These are phyloP conservation scores for Opisthocomus hoazin DNA, from an alignment of 2,113 vertebrate genomes.

Conservation along the genomic window DNA sequence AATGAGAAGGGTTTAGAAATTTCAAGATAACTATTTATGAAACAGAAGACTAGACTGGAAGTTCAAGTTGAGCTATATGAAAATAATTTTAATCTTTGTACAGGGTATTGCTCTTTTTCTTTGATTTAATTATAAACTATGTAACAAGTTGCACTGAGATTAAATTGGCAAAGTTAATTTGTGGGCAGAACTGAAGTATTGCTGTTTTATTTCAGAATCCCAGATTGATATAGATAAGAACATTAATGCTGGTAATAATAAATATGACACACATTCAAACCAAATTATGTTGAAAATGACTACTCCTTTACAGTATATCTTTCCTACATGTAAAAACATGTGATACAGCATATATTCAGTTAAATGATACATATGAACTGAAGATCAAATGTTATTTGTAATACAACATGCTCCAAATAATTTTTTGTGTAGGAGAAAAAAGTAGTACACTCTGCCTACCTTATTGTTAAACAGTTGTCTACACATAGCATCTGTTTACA, in stretches of 20 bases:
- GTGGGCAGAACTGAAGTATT: background rate
- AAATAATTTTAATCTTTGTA: background rate
- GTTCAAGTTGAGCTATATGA: background rate
- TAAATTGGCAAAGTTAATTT: background rate
- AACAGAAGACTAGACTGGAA: background rate
- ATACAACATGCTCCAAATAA: background rate
- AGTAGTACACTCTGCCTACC: background rate
- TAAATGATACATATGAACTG: background rate
- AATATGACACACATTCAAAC: background rate
- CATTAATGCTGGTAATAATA: background rate
- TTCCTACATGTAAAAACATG: background rate
- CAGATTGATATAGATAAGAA: background rate
- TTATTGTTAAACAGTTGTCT: slow-evolving; percentile 80
- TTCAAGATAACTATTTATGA: background rate
- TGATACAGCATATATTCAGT: background rate
- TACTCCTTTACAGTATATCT: background rate
- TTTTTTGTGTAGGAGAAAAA: background rate
- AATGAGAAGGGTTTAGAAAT: background rate
- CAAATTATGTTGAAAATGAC: background rate
- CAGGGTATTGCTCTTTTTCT: background rate
- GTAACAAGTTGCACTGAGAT: background rate
- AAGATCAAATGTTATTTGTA: background rate
- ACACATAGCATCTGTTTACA: slow-evolving; percentile 87
- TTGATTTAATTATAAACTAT: background rate
- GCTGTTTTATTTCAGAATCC: background rate